Base-by-base conservation (phyloP, 2,797 vertebrate species). In the Sebastolobus altivelis region DNA sequence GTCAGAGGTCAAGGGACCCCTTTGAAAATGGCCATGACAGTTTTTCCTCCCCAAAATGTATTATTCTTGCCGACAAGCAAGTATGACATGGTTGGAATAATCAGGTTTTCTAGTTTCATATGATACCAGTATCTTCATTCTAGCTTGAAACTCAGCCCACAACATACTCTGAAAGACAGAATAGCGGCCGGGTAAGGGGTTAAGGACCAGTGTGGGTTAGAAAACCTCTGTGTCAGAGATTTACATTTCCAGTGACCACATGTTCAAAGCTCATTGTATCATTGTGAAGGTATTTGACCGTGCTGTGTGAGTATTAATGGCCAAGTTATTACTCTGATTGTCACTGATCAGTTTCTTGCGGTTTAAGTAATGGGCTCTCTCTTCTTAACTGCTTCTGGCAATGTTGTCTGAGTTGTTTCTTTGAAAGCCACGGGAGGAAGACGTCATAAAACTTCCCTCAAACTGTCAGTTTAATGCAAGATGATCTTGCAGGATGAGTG, bases 191-290 rank as follows among this genome's bases (percentile, higher is more conserved):
- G 18, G 18, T 49, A 49, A 49, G 46, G 18, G 4, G 46, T 49
- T 49, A 49, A 49, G 18, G 20, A 5, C 8, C 18, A 9, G 6
- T 49, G 2, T 33, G 56, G 43, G 10, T 55, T 65, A n/a, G 35
- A 40, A 43, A 62, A 12, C 22, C 33, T 69, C 40, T 40, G 16
- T 63, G 9, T 55, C 46, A 55, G 18, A 18, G 27, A 29, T 35
- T 77, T 61, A 61, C 31, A 37, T 33, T 59, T 25, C 38, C 11
- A 49, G 3, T 70, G 46, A 52, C 27, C 63, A 77, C 58, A 25
- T 55, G 18, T 25, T 55, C 33, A 62, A 18, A 38, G 6, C 35
- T 9, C 22, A 25, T 12, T 55, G 33, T n/a, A 31, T 62, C 12
- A 55, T 43, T 31, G 40, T 13, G 12, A 27, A 20, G 38, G 43